Evolutionary conservation across 2,888 invertebrate genomes (phyloP).

Genomic region (Nasonia oneida): DNA sequence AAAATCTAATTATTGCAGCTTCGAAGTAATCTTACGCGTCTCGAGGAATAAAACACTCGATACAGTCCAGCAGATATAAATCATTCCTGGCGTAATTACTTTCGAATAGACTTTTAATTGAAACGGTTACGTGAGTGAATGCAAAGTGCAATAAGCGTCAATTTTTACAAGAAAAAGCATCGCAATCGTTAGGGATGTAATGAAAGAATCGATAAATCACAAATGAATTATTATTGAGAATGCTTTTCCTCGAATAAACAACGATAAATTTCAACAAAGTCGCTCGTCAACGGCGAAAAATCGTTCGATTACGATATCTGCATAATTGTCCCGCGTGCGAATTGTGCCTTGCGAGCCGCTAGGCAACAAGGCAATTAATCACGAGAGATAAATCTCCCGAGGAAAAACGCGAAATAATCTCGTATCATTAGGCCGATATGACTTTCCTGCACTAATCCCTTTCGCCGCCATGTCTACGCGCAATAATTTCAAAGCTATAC

Average conservation of each 20-base stretch:
- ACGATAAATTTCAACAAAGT: slow-evolving; percentile 27
- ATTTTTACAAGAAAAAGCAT: neutral
- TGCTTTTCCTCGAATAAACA: neutral
- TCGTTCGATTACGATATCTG: too few species aligned
- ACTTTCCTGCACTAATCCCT: slow-evolving; percentile 35
- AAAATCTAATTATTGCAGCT: neutral
- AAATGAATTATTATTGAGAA: neutral
- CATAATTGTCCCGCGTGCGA: neutral
- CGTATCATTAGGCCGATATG: slow-evolving; percentile 21
- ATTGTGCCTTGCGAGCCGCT: neutral
- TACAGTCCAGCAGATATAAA: neutral
- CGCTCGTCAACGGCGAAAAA: too few species aligned
- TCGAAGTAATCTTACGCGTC: neutral
- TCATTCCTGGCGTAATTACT: neutral
- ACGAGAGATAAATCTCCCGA: neutral
- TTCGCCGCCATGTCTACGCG: neutral
- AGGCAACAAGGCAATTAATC: neutral
- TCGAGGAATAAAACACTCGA: neutral
- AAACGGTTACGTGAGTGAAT: neutral
- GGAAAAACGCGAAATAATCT: neutral
- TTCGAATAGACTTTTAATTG: slow-evolving; percentile 3
- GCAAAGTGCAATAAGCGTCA: neutral
- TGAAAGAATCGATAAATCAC: neutral
- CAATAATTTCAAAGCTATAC: neutral
- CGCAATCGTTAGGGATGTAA: neutral